Percentiles rank a stretch among this genome's conserved stretches.
These are phyloP conservation scores for Acromyrmex charruanus DNA, from an alignment of 1,140 invertebrate genomes.

Conservation along the genomic window DNA sequence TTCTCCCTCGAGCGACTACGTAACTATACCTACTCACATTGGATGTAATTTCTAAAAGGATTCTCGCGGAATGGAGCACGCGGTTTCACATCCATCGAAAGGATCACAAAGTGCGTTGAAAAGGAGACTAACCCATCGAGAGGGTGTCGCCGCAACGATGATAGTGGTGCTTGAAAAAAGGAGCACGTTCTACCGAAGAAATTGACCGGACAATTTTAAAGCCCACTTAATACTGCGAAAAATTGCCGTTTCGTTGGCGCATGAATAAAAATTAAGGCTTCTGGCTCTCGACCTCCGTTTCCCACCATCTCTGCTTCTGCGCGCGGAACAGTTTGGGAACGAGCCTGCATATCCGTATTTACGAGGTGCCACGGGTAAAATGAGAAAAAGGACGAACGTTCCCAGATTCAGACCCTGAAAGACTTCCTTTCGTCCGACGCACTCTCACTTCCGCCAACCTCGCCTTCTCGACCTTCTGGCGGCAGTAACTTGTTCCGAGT, in stretches of 20 bases:
- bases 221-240: slow-evolving; percentile 86
- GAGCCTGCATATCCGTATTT: slow-evolving; percentile 69
- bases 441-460: slow-evolving; percentile 1
- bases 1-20: slow-evolving; percentile 42
- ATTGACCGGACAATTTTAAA: slow-evolving; percentile 87
- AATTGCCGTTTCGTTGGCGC: slow-evolving; percentile 85
- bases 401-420: slow-evolving; percentile 42
- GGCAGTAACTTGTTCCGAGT: slow-evolving; percentile 27
- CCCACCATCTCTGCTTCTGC: slow-evolving; percentile 23
- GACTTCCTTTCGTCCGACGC: slow-evolving; percentile 30
- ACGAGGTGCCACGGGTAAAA: slow-evolving; percentile 50
- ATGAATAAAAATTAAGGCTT: slow-evolving; percentile 86
- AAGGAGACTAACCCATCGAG: not conserved
- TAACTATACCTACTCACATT: not conserved
- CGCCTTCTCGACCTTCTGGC: slow-evolving; percentile 32
- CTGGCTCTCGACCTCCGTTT: slow-evolving; percentile 59
- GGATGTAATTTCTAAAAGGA: slow-evolving; percentile 42
- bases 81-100: slow-evolving; percentile 16
- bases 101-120: not conserved
- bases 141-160: slow-evolving; percentile 1
- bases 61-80: slow-evolving; percentile 14
- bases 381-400: slow-evolving; percentile 1
- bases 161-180: slow-evolving; percentile 84
- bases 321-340: slow-evolving; percentile 51
- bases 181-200: slow-evolving; percentile 84